Evolutionary conservation across 2,113 vertebrate species (phyloP).

Genomic region (Zapornia atra): DNA sequence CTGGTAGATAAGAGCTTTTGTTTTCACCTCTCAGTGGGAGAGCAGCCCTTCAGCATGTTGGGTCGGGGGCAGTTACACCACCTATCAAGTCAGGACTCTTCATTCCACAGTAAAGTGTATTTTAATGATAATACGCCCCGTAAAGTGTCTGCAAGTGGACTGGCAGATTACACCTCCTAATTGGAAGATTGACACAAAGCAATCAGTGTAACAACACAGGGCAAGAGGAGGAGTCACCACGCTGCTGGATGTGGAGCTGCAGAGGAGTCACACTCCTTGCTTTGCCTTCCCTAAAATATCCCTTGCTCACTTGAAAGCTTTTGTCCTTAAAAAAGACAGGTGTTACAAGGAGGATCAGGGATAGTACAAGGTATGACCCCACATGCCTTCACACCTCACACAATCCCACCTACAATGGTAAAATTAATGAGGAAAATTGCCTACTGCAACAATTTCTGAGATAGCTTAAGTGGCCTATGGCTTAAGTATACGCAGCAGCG

Average conservation of each 20-base stretch:
- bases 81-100: not conserved
- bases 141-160: not conserved
- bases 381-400: constrained; percentile 3
- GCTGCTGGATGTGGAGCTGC: not conserved
- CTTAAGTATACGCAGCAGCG: not conserved
- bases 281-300: not conserved
- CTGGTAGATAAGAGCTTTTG: not conserved
- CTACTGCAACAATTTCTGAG: constrained; percentile 11
- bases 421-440: constrained; percentile 34
- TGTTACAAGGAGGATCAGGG: not conserved
- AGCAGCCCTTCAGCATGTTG: not conserved
- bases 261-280: not conserved
- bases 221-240: not conserved
- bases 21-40: not conserved
- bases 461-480: constrained; percentile 4
- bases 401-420: not conserved
- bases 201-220: not conserved
- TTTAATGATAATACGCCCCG: not conserved
- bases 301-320: not conserved
- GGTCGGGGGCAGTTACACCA: not conserved
- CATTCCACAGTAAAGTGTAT: not conserved
- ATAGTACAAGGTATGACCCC: not conserved
- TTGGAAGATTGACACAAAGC: not conserved
- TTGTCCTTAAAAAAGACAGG: not conserved
- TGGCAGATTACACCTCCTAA: not conserved